Percentiles rank a stretch among this genome's conserved stretches.
Conservation (phyloP, 2,888 invertebrate species). For the Hedya salicella region DNA sequence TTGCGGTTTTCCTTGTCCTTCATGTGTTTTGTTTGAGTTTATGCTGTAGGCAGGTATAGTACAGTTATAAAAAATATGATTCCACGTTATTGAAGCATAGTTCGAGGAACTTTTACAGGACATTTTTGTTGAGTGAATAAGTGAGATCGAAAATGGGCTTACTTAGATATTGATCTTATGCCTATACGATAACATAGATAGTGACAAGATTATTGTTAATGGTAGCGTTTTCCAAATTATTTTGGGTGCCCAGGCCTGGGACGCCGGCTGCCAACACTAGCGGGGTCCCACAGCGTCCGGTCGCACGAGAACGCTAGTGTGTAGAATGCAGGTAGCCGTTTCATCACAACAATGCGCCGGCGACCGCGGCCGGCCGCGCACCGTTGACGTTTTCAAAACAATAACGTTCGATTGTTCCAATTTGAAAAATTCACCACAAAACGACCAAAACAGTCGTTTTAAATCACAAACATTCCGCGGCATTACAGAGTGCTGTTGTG, state of each 20-base stretch:
- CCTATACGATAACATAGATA: no score
- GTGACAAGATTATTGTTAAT: neutral
- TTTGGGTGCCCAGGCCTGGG: constrained; percentile 36
- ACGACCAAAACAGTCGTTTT: constrained; percentile 74
- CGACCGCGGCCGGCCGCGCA: constrained; percentile 64
- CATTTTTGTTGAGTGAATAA: no score
- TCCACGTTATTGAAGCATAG: no score
- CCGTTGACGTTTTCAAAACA: constrained; percentile 79
- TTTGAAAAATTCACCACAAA: constrained; percentile 78
- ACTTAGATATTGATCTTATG: no score
- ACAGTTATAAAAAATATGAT: no score
- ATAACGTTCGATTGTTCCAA: constrained; percentile 74
- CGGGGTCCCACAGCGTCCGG: constrained; percentile 58
- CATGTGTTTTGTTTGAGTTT: neutral
- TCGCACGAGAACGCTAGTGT: constrained; percentile 66
- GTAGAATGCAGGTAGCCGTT: constrained; percentile 53
- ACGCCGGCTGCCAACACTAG: neutral
- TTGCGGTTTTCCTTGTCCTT: neutral
- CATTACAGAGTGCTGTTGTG: constrained; percentile 55
- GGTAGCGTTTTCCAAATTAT: constrained; percentile 13
- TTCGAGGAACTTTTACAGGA: no score
- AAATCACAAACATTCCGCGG: constrained; percentile 74
- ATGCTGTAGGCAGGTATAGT: neutral
- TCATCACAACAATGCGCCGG: constrained; percentile 71
- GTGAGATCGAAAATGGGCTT: no score